Conservation (phyloP, 1,140 invertebrate species). For the Periplaneta americana region DNA sequence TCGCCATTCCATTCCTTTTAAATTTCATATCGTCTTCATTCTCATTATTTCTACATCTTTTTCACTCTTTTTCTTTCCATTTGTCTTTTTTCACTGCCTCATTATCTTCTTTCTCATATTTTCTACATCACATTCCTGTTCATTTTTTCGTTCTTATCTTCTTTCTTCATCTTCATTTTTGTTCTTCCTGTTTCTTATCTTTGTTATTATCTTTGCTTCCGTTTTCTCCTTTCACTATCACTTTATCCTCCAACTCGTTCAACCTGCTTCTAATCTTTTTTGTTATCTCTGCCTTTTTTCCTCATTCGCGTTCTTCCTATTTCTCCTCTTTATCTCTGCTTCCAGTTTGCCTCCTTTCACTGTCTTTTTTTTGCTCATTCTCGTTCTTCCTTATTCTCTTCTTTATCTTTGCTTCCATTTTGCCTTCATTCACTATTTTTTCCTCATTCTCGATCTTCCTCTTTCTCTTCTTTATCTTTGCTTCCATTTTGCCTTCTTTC, state of each 20-base stretch:
- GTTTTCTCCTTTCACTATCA: background rate
- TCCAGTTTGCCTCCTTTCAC: no score
- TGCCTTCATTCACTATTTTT: background rate
- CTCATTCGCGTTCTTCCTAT: no score
- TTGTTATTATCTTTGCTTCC: background rate
- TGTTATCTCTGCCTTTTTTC: no score
- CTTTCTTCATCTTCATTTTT: no score
- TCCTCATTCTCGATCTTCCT: background rate
- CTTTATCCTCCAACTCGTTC: background rate
- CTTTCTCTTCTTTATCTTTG: background rate
- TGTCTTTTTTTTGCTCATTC: no score
- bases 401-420: no score
- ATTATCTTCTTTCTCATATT: background rate
- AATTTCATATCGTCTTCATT: background rate
- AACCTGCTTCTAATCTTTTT: no score
- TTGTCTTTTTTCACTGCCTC: no score
- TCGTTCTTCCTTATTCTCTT: no score
- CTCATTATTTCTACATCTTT: background rate
- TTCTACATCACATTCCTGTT: background rate
- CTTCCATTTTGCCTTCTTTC: background rate
- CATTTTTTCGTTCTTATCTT: background rate
- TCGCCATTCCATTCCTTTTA: background rate
- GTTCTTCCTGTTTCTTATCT: no score
- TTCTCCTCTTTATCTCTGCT: no score
- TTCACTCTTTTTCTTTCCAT: background rate